phyloP scores from a whole-genome alignment of 2,888 invertebrate genomes.

The Ormyrus thymus region DNA sequence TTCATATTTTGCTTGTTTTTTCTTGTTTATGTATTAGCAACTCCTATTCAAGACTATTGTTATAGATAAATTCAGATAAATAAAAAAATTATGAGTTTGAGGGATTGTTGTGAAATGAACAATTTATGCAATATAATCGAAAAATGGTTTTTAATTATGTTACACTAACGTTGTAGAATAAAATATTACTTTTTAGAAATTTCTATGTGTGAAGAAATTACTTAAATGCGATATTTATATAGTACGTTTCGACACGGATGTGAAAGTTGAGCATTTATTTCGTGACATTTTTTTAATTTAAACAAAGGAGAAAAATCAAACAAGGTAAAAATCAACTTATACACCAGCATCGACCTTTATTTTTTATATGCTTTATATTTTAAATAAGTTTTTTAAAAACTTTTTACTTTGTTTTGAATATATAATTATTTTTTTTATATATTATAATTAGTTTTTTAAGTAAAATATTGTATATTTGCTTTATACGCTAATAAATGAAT shows the following conservation, averaged over 20 bases:
- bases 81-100: constrained; percentile 53
- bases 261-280: too few species aligned
- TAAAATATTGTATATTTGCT: constrained; percentile 17
- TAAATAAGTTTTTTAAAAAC: background rate
- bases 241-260: too few species aligned
- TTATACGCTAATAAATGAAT: constrained; percentile 12
- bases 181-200: constrained; percentile 22
- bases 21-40: constrained; percentile 36
- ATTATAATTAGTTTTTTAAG: constrained; percentile 5
- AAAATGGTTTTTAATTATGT: constrained; percentile 14
- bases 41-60: constrained; percentile 7
- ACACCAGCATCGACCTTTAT: too few species aligned
- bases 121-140: constrained; percentile 34
- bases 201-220: constrained; percentile 11
- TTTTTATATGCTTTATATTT: constrained; percentile 2
- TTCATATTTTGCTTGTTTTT: constrained; percentile 18
- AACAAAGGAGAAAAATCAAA: too few species aligned
- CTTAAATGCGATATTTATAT: too few species aligned
- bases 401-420: background rate
- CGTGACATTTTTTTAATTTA: too few species aligned
- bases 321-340: too few species aligned
- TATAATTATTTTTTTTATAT: constrained; percentile 23
- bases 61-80: constrained; percentile 20
- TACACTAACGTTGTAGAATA: constrained; percentile 15
- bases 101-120: constrained; percentile 32